Conservation (phyloP, 2,888 invertebrate species). For the Chloroclystis v-ata region DNA sequence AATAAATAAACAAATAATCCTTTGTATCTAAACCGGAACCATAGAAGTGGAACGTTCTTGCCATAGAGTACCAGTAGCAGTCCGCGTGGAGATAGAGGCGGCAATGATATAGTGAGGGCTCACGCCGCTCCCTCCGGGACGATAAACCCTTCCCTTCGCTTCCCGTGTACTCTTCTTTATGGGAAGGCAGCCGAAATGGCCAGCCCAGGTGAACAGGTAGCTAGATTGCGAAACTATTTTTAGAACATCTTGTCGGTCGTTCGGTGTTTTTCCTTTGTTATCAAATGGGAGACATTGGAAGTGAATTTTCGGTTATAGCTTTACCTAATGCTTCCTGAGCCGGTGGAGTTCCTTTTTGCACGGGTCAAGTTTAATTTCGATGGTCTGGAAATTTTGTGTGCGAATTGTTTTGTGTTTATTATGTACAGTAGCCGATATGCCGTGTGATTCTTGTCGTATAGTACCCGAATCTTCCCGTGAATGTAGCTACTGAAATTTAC, state of each 20-base stretch:
- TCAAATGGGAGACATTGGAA: slow-evolving; percentile 67
- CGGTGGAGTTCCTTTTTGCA: slow-evolving; percentile 39
- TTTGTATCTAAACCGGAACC: too few relatives aligned
- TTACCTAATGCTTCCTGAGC: slow-evolving; percentile 54
- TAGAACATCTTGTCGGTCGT: slow-evolving; percentile 74
- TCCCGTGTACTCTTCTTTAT: slow-evolving; percentile 77
- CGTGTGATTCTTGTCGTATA: too few relatives aligned
- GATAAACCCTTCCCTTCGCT: slow-evolving; percentile 75
- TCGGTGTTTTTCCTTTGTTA: slow-evolving; percentile 75
- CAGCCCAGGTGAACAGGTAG: slow-evolving; percentile 75
- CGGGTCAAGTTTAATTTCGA: slow-evolving; percentile 35
- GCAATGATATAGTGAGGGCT: slow-evolving; percentile 77
- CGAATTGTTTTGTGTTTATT: too few relatives aligned
- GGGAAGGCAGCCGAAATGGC: slow-evolving; percentile 75
- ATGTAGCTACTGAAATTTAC: too few relatives aligned
- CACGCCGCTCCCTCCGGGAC: slow-evolving; percentile 71
- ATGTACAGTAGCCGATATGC: too few relatives aligned
- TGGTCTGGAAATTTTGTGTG: slow-evolving; percentile 10
- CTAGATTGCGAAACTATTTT: slow-evolving; percentile 76
- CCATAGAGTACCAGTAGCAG: too few relatives aligned
- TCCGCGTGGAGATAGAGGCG: slow-evolving; percentile 69
- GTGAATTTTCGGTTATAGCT: slow-evolving; percentile 58
- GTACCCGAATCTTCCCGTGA: too few relatives aligned
- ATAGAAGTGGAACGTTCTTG: slow-evolving; percentile 7
- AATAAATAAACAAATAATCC: too few relatives aligned